Percentiles rank a stretch among this genome's conserved stretches.
Conservation (phyloP, 1,140 invertebrate species). For the Drosophila guanche region DNA sequence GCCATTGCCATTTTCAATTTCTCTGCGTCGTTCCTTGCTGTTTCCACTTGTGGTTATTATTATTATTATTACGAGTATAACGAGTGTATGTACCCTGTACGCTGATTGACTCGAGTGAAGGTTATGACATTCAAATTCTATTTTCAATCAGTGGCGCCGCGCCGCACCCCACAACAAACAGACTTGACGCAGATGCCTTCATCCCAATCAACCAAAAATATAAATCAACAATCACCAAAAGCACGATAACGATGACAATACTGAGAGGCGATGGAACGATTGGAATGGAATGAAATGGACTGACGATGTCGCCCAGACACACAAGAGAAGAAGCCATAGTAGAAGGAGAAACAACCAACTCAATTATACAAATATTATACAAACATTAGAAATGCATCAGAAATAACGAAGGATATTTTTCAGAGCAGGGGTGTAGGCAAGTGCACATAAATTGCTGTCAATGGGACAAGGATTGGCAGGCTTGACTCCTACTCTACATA, state of each 20-base stretch:
- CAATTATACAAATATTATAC: constrained; percentile 80
- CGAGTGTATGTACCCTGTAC: background rate
- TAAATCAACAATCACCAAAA: background rate
- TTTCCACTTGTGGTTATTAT: constrained; percentile 20
- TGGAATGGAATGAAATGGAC: background rate
- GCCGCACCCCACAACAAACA: constrained; percentile 38
- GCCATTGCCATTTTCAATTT: background rate
- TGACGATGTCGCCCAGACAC: constrained; percentile 54
- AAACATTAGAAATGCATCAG: constrained; percentile 80
- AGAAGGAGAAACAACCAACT: constrained; percentile 49
- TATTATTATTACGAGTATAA: constrained; percentile 19
- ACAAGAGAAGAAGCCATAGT: constrained; percentile 20
- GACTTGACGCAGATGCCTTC: constrained; percentile 52
- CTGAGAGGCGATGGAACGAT: constrained; percentile 38
- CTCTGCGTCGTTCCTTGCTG: constrained; percentile 11
- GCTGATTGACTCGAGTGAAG: constrained; percentile 70
- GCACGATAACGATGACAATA: constrained; percentile 38
- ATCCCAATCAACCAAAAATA: constrained; percentile 1
- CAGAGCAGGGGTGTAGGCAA: constrained; percentile 46
- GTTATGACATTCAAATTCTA: constrained; percentile 79
- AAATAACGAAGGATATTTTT: constrained; percentile 74
- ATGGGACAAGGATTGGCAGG: constrained; percentile 36
- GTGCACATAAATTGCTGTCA: constrained; percentile 4
- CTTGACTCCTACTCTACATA: background rate
- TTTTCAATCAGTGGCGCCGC: constrained; percentile 66